A percentile compares a stretch with the other conserved stretches of the same genome.
Evolutionary conservation across 2,113 vertebrate genomes (phyloP).

Genomic region (Phalacrocorax aristotelis): DNA sequence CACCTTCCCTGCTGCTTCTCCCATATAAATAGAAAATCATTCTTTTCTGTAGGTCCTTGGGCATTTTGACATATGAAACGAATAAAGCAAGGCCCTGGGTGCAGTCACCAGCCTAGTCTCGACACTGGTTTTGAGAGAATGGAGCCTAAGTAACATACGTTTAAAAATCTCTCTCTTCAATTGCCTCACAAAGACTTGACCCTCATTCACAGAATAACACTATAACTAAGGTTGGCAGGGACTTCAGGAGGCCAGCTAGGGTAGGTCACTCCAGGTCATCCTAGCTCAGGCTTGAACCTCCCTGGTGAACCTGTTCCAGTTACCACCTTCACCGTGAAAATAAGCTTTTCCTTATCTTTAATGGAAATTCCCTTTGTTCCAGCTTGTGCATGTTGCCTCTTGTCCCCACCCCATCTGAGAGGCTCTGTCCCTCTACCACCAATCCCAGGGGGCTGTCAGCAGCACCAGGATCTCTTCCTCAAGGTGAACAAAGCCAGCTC

Average conservation of each 20-base stretch:
- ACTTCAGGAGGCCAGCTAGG: background rate
- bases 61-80: background rate
- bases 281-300: background rate
- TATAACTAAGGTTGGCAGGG: background rate
- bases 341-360: background rate
- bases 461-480: background rate
- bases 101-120: background rate
- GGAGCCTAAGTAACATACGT: background rate
- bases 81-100: background rate
- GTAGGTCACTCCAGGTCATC: accelerated
- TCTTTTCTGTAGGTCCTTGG: background rate
- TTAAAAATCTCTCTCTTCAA: background rate
- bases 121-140: background rate
- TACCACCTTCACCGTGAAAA: background rate
- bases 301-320: background rate
- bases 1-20: background rate
- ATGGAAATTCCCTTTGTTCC: background rate
- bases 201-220: background rate
- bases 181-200: background rate
- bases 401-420: background rate
- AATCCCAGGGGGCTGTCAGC: background rate
- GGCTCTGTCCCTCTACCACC: background rate
- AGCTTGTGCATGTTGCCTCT: background rate
- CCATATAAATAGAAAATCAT: background rate
- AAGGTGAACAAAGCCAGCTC: background rate